These are phyloP conservation scores for Platanista minor DNA, from an alignment of 2,113 vertebrate species.

Conservation along the genomic window DNA sequence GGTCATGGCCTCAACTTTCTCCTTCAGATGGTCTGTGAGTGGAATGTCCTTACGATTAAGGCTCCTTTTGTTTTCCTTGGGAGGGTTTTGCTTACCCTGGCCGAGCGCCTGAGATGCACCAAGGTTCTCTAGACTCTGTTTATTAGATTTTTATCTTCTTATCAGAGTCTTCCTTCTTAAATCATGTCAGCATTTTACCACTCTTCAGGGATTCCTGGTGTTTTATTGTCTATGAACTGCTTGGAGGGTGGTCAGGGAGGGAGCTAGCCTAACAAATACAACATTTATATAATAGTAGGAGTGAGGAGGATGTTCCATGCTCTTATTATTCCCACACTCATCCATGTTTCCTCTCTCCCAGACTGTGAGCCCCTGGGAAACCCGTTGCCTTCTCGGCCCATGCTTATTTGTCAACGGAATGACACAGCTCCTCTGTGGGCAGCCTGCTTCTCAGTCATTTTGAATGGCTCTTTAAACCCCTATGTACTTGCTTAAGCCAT, in stretches of 20 bases:
- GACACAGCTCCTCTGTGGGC: conserved; percentile 50
- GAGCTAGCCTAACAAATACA: conserved; percentile 77
- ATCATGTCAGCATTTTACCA: conserved; percentile 88
- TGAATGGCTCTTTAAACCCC: conserved; percentile 38
- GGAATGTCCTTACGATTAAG: conserved; percentile 84
- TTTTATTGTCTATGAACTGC: conserved; percentile 86
- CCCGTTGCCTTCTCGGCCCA: not conserved
- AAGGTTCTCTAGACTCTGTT: conserved; percentile 88
- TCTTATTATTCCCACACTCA: conserved; percentile 43
- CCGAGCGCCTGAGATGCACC: conserved; percentile 80
- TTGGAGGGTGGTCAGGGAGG: conserved; percentile 75
- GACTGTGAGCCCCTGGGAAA: not conserved
- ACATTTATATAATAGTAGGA: conserved; percentile 78
- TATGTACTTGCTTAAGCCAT: not conserved
- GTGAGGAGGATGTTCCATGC: conserved; percentile 48
- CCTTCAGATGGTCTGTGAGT: conserved; percentile 84
- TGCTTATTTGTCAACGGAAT: conserved; percentile 46
- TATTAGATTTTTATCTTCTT: conserved; percentile 91
- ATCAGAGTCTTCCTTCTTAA: conserved; percentile 87
- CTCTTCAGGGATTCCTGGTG: conserved; percentile 85
- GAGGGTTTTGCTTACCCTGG: conserved; percentile 87
- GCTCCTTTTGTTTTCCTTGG: conserved; percentile 86
- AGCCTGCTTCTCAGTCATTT: conserved; percentile 31
- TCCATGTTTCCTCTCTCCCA: not conserved
- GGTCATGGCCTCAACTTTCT: conserved; percentile 84